These are phyloP conservation scores for Rotaria sp. DNA, from an alignment of 2,888 invertebrate genomes.

Conservation along the genomic window DNA sequence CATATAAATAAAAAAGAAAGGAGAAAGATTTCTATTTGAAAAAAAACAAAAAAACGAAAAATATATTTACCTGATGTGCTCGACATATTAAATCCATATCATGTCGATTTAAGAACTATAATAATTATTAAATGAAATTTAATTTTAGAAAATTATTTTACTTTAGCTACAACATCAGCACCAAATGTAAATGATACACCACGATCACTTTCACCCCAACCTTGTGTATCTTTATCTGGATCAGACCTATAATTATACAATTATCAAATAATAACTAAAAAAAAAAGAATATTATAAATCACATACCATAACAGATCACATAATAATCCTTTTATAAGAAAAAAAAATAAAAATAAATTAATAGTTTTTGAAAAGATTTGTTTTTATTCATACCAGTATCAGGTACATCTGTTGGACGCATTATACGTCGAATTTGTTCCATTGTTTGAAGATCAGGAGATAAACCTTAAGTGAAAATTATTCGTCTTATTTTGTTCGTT, in stretches of 20 bases:
- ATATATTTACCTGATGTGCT: conserved; percentile 74
- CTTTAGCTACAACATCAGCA: conserved; percentile 77
- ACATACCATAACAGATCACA: conserved; percentile 82
- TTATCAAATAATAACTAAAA: neutral
- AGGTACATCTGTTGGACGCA: conserved; percentile 96
- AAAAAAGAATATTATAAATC: too few relatives aligned
- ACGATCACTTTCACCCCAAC: conserved; percentile 94
- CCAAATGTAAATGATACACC: conserved; percentile 97
- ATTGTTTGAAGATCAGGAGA: conserved; percentile 70
- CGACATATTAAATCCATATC: conserved; percentile 93
- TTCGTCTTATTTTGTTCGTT: too few relatives aligned
- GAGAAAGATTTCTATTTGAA: neutral
- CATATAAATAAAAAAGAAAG: neutral
- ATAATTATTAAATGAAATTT: neutral
- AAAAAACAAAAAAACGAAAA: neutral
- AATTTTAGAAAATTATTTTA: neutral
- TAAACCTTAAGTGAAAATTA: conserved; percentile 46
- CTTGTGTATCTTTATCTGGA: conserved; percentile 65
- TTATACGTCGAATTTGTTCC: conserved; percentile 96
- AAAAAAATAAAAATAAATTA: neutral
- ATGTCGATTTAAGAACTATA: conserved; percentile 69
- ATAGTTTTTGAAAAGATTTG: too few relatives aligned
- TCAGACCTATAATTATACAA: conserved; percentile 60
- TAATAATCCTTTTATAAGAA: conserved; percentile 62
- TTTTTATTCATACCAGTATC: conserved; percentile 61